phyloP scores from a whole-genome alignment of 92 coral and sea anemone genomes.

The Porites lobata region DNA sequence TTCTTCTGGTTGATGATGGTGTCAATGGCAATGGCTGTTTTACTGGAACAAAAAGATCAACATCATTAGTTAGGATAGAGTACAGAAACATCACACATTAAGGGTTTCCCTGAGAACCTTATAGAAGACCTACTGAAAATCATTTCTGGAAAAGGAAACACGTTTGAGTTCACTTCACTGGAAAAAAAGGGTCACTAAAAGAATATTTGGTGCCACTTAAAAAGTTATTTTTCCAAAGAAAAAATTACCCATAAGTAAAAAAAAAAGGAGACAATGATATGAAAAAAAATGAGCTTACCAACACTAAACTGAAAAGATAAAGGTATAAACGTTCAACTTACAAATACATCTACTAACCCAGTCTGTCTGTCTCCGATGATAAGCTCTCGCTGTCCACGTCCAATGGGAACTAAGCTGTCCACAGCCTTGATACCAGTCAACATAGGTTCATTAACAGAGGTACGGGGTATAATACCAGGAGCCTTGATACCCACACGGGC shows the following conservation, averaged over 20 bases:
- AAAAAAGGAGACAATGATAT: no score
- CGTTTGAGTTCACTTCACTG: no score
- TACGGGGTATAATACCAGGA: conserved; percentile 99
- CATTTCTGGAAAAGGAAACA: no score
- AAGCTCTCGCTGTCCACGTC: conserved; percentile 99
- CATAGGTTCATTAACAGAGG: conserved; percentile 99
- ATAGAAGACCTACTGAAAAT: no score
- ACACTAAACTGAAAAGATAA: neutral
- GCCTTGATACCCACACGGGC: conserved; percentile 99
- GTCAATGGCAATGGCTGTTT: conserved; percentile 99
- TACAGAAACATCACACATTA: neutral
- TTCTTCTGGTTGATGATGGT: conserved; percentile 98
- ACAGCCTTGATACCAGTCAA: conserved; percentile 99
- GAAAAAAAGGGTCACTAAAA: no score
- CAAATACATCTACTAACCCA: conserved; percentile 73
- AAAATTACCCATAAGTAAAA: no score
- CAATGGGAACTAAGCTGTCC: conserved; percentile 99
- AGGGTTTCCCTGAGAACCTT: no score
- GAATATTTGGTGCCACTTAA: no score
- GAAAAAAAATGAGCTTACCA: no score
- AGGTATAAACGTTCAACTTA: no score
- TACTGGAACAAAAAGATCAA: conserved; percentile 56
- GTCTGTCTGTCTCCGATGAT: conserved; percentile 99
- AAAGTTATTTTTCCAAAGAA: no score
- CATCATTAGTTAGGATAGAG: neutral